Evolutionary conservation across 2,797 vertebrate species (phyloP), one percentile per base, ranked within the genome.

Genomic region (Channallabes apus): DNA sequence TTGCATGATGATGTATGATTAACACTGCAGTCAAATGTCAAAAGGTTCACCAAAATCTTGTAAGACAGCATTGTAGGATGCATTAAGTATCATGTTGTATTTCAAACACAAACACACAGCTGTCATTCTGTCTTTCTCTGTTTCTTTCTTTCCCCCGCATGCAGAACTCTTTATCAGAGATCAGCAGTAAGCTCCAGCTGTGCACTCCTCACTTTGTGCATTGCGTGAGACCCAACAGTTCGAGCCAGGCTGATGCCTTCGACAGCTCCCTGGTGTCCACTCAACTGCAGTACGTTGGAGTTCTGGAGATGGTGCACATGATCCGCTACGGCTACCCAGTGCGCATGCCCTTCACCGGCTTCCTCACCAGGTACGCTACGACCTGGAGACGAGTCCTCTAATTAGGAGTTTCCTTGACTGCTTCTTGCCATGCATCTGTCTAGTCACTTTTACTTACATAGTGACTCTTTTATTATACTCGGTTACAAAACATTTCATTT

Each of bases 261-360:
- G 97, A 99, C 91, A 95, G 96, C 92, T 93, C 95, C 91, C 97
- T 97, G 69, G 97, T 99, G 87, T 98, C 97, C 9, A 94, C 96
- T 54, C 98, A 99, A 90, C 96, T 99, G 81, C 97, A 97, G 85
- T 96, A 98, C 87, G 95, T 98, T 3, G 96, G 96, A 56, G 97
- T 99, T 78, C 94, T 99, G 84, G 97, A 98, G 88, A 97, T 98
- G 96, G 97, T 99, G 90, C 97, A 95, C 92, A 93, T 96, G 93
- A 96, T 98, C 90, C 96, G 97, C 18, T 96, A 97, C 0, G 98
- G 98, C 38, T 99, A 96, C 91, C 97, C 98, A 0, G 87, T 97
- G 56, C 97, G 97, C 68, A 94, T 98, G 84, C 93, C 96, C 90
- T 98, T 99, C 91, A 88, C 91, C 0, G 94, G 95, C 85, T 99